Conservation (phyloP, 2,888 invertebrate species). For the Pocota personata region DNA sequence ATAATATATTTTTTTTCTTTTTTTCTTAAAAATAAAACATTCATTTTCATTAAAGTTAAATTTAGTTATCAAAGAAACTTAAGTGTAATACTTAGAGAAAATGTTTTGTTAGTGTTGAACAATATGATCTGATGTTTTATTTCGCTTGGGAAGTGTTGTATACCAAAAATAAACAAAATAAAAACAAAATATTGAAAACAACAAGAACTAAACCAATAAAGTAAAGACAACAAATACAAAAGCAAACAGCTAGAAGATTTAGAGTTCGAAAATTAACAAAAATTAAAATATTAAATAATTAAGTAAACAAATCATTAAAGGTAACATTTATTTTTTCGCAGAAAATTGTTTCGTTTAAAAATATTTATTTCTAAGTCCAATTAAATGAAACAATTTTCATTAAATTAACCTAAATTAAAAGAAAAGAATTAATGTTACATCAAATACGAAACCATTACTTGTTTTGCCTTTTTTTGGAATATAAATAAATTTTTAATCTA, state of each 20-base stretch:
- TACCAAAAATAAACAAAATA: slow-evolving; percentile 48
- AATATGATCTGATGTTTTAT: slow-evolving; percentile 3
- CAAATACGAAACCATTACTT: slow-evolving; percentile 1
- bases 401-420: neutral
- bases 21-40: neutral
- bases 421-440: neutral
- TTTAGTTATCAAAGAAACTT: neutral
- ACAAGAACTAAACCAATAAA: neutral
- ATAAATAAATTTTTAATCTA: neutral
- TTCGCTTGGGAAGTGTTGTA: slow-evolving; percentile 46
- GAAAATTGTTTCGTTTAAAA: neutral
- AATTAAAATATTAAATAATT: neutral
- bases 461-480: neutral
- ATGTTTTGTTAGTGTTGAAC: slow-evolving; percentile 26
- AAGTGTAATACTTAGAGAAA: slow-evolving; percentile 7
- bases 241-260: slow-evolving; percentile 35
- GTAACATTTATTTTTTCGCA: neutral
- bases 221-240: slow-evolving; percentile 40
- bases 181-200: neutral
- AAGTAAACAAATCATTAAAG: neutral
- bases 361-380: neutral
- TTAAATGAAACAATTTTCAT: neutral
- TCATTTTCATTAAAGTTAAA: neutral
- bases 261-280: neutral
- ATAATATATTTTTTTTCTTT: neutral